Conservation (phyloP, 2,888 invertebrate species). For the Patella ulyssiponensis region DNA sequence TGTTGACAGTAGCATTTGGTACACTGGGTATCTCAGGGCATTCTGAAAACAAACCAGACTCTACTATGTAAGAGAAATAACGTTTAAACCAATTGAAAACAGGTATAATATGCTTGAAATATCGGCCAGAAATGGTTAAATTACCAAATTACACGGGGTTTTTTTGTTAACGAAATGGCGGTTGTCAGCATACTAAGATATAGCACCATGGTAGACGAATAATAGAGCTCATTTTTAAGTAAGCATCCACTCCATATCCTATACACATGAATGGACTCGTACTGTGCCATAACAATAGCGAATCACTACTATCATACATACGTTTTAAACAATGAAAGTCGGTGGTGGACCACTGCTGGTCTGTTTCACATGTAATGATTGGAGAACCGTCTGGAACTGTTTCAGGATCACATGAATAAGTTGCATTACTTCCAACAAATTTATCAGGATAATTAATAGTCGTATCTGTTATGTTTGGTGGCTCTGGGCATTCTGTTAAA, state of each 20-base stretch:
- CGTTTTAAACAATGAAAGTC: not conserved
- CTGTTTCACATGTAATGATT: not conserved
- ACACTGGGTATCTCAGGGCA: not conserved
- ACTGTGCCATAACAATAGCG: too few relatives aligned
- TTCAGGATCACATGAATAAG: not conserved
- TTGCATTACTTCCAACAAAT: not conserved
- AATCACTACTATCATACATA: not conserved
- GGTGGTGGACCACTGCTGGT: not conserved
- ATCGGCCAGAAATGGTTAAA: too few relatives aligned
- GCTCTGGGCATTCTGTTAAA: not conserved
- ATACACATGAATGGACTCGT: too few relatives aligned
- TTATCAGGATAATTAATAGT: not conserved
- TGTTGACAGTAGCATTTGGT: not conserved
- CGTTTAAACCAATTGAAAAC: too few relatives aligned
- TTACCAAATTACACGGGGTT: too few relatives aligned
- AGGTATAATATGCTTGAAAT: too few relatives aligned
- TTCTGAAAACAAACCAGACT: not conserved
- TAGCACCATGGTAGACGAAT: too few relatives aligned
- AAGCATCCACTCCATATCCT: too few relatives aligned
- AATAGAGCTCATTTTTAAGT: too few relatives aligned
- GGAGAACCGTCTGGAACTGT: not conserved
- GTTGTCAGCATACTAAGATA: too few relatives aligned
- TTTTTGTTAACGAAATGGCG: too few relatives aligned
- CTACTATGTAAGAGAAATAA: too few relatives aligned
- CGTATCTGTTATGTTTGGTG: not conserved